Evolutionary conservation across 53 echinoderm and acorn worm species (phyloP).

Genomic region (Holothuria scabra): DNA sequence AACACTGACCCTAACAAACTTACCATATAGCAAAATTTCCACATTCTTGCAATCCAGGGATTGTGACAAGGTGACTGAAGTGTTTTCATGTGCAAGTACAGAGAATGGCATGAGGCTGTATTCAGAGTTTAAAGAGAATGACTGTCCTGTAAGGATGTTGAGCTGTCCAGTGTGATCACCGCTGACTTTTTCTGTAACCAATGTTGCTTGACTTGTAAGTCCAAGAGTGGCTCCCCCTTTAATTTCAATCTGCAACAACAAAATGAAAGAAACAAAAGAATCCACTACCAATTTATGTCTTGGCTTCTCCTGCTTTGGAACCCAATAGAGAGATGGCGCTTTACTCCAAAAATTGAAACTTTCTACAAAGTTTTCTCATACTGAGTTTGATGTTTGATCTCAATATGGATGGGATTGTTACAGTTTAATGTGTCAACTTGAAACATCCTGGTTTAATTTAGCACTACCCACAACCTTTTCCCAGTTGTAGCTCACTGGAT

Average conservation of each 20-base stretch:
- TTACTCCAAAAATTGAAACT: no score
- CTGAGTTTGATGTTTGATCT: no score
- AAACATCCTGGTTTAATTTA: no score
- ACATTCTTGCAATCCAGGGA: constrained; percentile 82
- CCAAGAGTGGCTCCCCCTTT: constrained; percentile 65
- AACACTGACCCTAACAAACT: neutral
- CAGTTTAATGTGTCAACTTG: no score
- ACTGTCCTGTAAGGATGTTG: constrained; percentile 65
- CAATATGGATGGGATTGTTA: no score
- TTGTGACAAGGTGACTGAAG: constrained; percentile 61
- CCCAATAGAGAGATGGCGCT: no score
- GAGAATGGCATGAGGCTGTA: constrained; percentile 75
- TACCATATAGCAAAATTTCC: constrained; percentile 75
- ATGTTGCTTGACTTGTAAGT: constrained; percentile 27
- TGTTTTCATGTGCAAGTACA: constrained; percentile 55
- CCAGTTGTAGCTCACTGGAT: no score
- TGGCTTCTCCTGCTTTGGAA: no score
- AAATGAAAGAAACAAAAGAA: neutral
- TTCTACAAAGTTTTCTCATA: no score
- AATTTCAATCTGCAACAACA: constrained; percentile 49
- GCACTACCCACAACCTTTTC: no score
- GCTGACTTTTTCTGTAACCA: constrained; percentile 43
- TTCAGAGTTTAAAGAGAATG: constrained; percentile 46
- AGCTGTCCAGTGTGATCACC: constrained; percentile 81
- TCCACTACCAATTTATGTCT: no score